Conservation (phyloP, 1,140 invertebrate genomes). For the Sarcophaga bullata region DNA sequence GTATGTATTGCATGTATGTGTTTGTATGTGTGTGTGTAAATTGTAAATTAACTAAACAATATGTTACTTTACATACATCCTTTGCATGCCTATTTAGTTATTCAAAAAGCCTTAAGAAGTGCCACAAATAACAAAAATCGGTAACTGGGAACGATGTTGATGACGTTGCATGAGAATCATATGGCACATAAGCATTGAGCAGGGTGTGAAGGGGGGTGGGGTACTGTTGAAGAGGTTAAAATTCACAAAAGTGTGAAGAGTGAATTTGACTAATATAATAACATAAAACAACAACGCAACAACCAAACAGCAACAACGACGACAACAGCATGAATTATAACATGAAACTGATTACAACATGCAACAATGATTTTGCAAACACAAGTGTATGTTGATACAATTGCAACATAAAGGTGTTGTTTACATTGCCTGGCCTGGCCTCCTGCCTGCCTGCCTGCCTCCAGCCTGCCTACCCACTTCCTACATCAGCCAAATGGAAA, state of each 20-base stretch:
- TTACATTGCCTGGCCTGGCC: not conserved
- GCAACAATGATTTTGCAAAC: slow-evolving; percentile 1
- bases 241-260: too few relatives aligned
- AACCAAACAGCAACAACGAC: too few relatives aligned
- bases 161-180: not conserved
- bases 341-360: slow-evolving; percentile 18
- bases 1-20: not conserved
- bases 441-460: too few relatives aligned
- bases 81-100: slow-evolving; percentile 14
- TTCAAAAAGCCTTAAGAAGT: slow-evolving; percentile 21
- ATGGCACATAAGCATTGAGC: not conserved
- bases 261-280: slow-evolving; percentile 25
- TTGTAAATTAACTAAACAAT: not conserved
- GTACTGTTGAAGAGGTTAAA: too few relatives aligned
- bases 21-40: not conserved
- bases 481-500: too few relatives aligned
- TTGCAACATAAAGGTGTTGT: slow-evolving; percentile 3
- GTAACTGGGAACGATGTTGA: not conserved
- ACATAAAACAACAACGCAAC: not conserved
- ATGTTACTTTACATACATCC: slow-evolving; percentile 8
- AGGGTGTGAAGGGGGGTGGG: too few relatives aligned
- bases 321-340: not conserved
- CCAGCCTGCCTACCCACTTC: too few relatives aligned
- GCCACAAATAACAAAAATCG: not conserved
- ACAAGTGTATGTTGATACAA: not conserved